Conservation (phyloP, 1,140 invertebrate species). For the Neodiprion fabricii region DNA sequence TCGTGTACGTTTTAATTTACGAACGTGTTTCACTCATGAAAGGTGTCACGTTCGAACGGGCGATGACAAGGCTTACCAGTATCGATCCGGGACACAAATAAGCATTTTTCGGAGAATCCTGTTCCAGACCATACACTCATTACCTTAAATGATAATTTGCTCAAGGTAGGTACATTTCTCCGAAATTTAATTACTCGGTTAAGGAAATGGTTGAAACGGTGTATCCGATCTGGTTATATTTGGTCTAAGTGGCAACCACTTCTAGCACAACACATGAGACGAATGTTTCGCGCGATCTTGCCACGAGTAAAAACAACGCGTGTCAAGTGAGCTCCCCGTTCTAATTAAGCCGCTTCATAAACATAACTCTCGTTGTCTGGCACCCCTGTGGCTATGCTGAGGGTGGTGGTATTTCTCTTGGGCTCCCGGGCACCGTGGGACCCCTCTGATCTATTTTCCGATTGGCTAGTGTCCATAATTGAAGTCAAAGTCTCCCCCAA, state of each 20-base stretch:
- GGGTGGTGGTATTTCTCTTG: constrained; percentile 1
- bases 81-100: too few relatives aligned
- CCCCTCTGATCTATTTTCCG: constrained; percentile 38
- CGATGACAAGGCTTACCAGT: too few relatives aligned
- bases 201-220: too few relatives aligned
- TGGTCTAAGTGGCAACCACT: not conserved
- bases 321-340: constrained; percentile 23
- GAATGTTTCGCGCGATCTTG: not conserved
- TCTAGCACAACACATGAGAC: constrained; percentile 11
- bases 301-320: not conserved
- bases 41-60: too few relatives aligned
- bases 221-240: too few relatives aligned
- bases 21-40: too few relatives aligned
- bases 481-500: constrained; percentile 29
- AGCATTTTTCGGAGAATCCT: too few relatives aligned
- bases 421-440: not conserved
- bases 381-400: not conserved
- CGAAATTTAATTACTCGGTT: too few relatives aligned
- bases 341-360: constrained; percentile 47
- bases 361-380: constrained; percentile 28
- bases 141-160: too few relatives aligned
- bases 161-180: too few relatives aligned
- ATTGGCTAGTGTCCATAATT: constrained; percentile 47
- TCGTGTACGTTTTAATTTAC: too few relatives aligned
- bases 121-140: too few relatives aligned